A percentile compares a stretch with the other conserved stretches of the same genome.
Evolutionary conservation across 37 sponge, comb jelly and placozoan species (phyloP).

Genomic region (Mnemiopsis leidyi): DNA sequence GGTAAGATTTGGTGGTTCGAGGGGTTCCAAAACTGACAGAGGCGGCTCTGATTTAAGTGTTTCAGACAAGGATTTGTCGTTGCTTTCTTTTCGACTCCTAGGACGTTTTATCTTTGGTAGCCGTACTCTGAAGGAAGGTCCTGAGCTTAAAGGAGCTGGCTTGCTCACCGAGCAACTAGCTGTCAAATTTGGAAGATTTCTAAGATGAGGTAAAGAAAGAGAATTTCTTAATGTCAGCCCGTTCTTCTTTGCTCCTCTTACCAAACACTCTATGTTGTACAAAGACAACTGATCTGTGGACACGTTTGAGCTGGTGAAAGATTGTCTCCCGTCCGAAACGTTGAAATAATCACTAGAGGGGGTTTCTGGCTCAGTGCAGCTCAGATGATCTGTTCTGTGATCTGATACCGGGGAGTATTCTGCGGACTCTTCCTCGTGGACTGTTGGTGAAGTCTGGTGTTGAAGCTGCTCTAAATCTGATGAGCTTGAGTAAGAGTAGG

Average conservation of each 20-base stretch:
- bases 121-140: neutral
- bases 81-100: neutral
- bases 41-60: neutral
- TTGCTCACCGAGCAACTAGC: neutral
- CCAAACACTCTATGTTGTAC: neutral
- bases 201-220: neutral
- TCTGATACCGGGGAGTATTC: neutral
- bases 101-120: neutral
- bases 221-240: no score
- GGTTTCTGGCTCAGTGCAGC: neutral
- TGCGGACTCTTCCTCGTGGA: neutral
- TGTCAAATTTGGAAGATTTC: neutral
- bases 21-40: neutral
- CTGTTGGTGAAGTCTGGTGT: neutral
- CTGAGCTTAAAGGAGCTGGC: neutral
- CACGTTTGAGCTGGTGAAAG: neutral
- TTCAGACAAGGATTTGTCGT: neutral
- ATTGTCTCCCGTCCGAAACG: neutral
- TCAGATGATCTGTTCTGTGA: neutral
- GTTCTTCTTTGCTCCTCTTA: neutral
- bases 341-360: neutral
- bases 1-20: neutral
- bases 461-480: neutral
- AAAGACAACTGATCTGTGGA: neutral
- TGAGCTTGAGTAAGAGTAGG: neutral